Evolutionary conservation across 2,113 vertebrate genomes (phyloP), one percentile per base, ranked within the genome.

Genomic region (Odontophorus gujanensis): DNA sequence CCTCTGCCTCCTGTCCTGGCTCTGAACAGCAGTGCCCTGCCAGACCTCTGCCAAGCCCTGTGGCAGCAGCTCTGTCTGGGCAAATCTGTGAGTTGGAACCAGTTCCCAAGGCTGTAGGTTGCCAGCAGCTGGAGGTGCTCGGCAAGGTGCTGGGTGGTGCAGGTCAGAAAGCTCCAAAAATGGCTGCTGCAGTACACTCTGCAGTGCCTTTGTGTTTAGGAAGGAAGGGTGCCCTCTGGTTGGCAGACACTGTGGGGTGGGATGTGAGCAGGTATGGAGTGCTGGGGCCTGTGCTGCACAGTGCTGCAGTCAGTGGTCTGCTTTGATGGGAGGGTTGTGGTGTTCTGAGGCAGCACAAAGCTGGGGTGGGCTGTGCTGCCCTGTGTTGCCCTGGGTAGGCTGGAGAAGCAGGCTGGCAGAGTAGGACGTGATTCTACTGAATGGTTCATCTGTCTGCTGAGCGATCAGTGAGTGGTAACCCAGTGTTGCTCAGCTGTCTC

Each of bases 381-480:
- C 47, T 45, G 77, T 62, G 58, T 68, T 36, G 51, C 4, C 58
- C 32, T 82, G 30, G 19, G 59, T 59, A 63, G 47, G 51, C 34
- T 94, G 79, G 50, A 87, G 75, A 91, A 85, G 38, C 45, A 77
- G 55, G 42, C 83, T 0, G 0, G 57, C 84, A 67, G 78, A 87
- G 71, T 11, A 73, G 85, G 45, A 20, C 68, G 21, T 51, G 9
- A n/a, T 84, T 89, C 73, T 83, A 38, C 43, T 51, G 78, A 67
- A 69, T 40, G 32, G 69, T 77, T 88, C 74, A 58, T 0, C 0
- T 45, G 62, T 67, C 32, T 59, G 7, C 22, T 32, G 51, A 81
- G 73, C 4, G 2, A 73, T 83, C 83, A 81, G 43, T 0, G 0
- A 73, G 36, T 63, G 0, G 1, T 77, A 57, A 55, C 45, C 1